Base-by-base conservation (phyloP, 2,113 vertebrate genomes). In the Coreoperca whiteheadi region DNA sequence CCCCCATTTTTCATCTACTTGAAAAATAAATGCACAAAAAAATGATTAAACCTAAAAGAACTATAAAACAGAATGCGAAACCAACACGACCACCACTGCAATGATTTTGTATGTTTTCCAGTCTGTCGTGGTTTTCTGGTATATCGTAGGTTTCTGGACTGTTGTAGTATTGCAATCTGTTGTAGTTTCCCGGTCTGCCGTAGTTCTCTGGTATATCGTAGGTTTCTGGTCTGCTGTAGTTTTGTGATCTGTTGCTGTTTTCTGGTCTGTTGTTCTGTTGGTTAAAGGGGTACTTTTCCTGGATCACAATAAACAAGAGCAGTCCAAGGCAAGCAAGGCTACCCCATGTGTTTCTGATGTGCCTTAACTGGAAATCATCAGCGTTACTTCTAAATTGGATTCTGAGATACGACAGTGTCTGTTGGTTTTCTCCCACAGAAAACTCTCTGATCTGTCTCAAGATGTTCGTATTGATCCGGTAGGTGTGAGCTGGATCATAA, bases 401-500 rank as follows among this genome's bases (percentile, higher is more conserved):
- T 56, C 85, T 82, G 79, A 94, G 85, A n/a, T 68, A 2, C 3
- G 0, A 6, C 41, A 93, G 67, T 6, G 65, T 4, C n/a, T 8
- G 10, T 12, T 54, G 34, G 25, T 73, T 30, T 15, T 6, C 6
- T 25, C 53, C 78, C 9, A 41, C 18, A 12, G 90, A 73, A 85
- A 94, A 94, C 43, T 68, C 4, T 74, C 82, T 79, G 77, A 94
- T 83, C 64, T 88, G 28, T 50, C 59, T 85, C 18, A 93, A 34
- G 41, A 93, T 91, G 70, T 79, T 70, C 2, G 0, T 30, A 4
- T 85, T 88, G 75, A 94, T 60, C 28, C 7, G 41, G 78, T 92
- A 94, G 2, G 93, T 94, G 2, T 92, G 21, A 0, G 5, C 23
- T n/a, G 85, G 91, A 66, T 94, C 87, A 51, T 94, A 94, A 2